Evolutionary conservation across 2,113 vertebrate species (phyloP).

Genomic region (Elachura formosa): DNA sequence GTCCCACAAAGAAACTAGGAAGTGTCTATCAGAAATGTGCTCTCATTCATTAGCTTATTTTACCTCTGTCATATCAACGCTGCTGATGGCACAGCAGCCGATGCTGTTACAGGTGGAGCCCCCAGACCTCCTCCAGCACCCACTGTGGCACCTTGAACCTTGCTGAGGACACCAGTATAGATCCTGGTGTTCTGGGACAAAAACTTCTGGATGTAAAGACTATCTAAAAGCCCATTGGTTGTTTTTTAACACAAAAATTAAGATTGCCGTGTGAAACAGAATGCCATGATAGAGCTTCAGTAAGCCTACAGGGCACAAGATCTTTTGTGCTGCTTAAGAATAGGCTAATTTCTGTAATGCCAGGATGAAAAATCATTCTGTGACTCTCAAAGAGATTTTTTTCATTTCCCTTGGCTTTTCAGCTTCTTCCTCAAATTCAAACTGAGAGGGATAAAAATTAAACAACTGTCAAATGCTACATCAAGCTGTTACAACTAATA

Average conservation of each 20-base stretch:
- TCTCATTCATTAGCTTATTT: neutral
- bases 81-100: neutral
- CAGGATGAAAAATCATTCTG: neutral
- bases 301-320: neutral
- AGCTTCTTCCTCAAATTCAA: neutral
- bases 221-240: neutral
- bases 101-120: neutral
- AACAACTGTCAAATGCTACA: neutral
- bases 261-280: neutral
- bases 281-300: neutral
- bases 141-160: neutral
- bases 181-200: neutral
- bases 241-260: neutral
- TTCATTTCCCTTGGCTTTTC: neutral
- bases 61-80: neutral
- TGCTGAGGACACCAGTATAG: rapidly evolving
- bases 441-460: neutral
- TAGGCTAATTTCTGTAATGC: neutral
- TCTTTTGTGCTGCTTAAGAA: neutral
- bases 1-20: neutral
- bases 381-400: neutral
- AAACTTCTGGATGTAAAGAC: neutral
- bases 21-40: neutral
- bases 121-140: neutral
- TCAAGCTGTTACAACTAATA: neutral